Conservation (phyloP, 2,888 invertebrate genomes). For the Chrysodeixis includens region DNA sequence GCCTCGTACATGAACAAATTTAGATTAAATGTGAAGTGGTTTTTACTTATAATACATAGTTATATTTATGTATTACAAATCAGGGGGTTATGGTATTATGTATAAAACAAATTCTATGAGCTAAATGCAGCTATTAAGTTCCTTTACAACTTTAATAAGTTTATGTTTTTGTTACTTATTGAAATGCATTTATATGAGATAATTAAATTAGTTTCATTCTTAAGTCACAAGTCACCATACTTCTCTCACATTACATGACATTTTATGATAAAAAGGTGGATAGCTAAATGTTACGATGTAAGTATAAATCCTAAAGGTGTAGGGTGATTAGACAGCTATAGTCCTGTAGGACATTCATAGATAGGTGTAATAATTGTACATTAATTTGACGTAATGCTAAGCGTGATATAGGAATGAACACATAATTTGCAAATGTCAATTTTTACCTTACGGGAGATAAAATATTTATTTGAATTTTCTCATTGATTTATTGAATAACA, state of each 20-base stretch:
- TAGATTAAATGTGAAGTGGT: neutral
- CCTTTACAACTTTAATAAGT: neutral
- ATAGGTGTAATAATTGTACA: neutral
- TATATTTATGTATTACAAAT: neutral
- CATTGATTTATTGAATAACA: conserved; percentile 32
- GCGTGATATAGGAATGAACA: conserved; percentile 8
- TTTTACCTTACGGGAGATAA: conserved; percentile 12
- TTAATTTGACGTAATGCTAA: conserved; percentile 5
- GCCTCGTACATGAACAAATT: neutral
- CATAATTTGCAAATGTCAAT: conserved; percentile 32
- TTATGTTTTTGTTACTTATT: neutral
- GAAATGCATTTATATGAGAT: neutral
- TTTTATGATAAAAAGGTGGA: neutral
- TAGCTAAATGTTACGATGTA: neutral
- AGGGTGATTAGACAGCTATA: neutral
- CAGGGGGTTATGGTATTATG: neutral
- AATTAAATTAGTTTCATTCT: neutral
- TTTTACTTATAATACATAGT: neutral
- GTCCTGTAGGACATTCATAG: neutral
- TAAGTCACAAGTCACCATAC: neutral
- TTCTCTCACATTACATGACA: neutral
- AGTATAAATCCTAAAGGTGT: neutral
- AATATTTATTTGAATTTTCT: conserved; percentile 25
- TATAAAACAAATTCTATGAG: neutral
- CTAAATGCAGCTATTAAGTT: neutral